Evolutionary conservation across 2,888 invertebrate species (phyloP), one percentile per base, ranked within the genome.

Genomic region (Abrostola triplasia): DNA sequence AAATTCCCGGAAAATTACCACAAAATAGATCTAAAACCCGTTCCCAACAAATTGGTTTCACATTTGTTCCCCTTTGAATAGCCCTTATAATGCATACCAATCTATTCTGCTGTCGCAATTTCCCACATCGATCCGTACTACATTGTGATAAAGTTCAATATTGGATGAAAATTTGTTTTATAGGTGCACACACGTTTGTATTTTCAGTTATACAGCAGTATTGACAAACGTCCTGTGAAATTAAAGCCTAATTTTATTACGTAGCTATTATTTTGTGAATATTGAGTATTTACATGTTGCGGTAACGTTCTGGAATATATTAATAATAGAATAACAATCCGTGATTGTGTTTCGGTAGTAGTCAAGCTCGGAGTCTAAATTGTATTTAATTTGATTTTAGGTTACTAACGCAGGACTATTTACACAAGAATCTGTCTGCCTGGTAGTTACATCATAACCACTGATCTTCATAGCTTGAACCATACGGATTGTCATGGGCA

Each of bases 181-280:
- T 2, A 52, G 35, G 37, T 36, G 50, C n/a, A 52, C 11, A 40
- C 7, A 11, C 8, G 6, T 6, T 75, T 64, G 75, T 64, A 53
- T 64, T 67, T 64, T 67, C 61, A 52, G 54, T 67, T 71, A 79
- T 64, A 76, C 53, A 58, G 66, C n/a, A 55, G 38, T 70, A 79
- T 78, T 80, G 80, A 76, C 83, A 82, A 83, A 82, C 82, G 76
- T 82, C 79, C 83, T 87, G 87, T 84, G 82, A 86, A 89, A 88
- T 88, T 77, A 84, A 86, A 84, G 75, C 77, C 83, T 89, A 87
- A 89, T 88, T 88, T 88, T 83, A 87, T 88, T 89, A 87, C 82
- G 80, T 80, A 81, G 76, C 80, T 84, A 86, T 86, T 86, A 85
- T 62, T 71, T 74, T 60, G 59, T 64, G 67, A 66, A 67, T 73